Percentiles rank a stretch among this genome's conserved stretches.
These are phyloP conservation scores for Noctua fimbriata DNA, from an alignment of 2,888 invertebrate genomes.

Conservation along the genomic window DNA sequence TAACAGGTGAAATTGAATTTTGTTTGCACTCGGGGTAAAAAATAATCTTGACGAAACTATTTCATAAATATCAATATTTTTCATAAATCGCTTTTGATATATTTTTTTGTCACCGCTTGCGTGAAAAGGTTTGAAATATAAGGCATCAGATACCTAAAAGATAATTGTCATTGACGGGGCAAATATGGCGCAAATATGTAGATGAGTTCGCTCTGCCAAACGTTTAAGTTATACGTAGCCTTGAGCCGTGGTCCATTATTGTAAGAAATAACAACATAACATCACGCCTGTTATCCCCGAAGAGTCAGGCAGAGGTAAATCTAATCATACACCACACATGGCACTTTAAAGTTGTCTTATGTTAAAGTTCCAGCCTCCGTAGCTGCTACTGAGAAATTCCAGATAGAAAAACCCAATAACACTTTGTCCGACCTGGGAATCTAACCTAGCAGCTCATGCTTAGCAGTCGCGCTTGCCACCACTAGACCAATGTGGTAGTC, in stretches of 20 bases:
- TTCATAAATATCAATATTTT: not conserved
- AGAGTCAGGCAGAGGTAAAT: no score
- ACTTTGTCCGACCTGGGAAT: no score
- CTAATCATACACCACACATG: no score
- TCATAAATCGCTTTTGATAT: not conserved
- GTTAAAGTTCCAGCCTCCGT: no score
- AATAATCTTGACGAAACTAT: not conserved
- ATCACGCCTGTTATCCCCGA: no score
- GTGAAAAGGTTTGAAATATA: constrained; percentile 14
- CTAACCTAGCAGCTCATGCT: no score
- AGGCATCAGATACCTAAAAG: constrained; percentile 3
- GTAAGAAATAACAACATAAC: not conserved
- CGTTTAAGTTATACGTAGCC: not conserved
- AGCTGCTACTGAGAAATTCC: no score
- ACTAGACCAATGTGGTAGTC: no score
- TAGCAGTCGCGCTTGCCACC: no score
- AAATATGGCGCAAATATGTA: constrained; percentile 4
- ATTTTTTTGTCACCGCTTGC: not conserved
- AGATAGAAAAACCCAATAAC: no score
- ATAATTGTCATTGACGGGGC: constrained; percentile 28
- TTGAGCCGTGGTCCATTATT: not conserved
- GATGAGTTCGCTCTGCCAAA: constrained; percentile 14
- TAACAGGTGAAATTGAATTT: constrained; percentile 17
- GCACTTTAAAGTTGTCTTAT: no score
- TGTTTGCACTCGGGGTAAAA: not conserved